phyloP scores from a whole-genome alignment of 2,888 invertebrate species.

The Teleiodes luculella region DNA sequence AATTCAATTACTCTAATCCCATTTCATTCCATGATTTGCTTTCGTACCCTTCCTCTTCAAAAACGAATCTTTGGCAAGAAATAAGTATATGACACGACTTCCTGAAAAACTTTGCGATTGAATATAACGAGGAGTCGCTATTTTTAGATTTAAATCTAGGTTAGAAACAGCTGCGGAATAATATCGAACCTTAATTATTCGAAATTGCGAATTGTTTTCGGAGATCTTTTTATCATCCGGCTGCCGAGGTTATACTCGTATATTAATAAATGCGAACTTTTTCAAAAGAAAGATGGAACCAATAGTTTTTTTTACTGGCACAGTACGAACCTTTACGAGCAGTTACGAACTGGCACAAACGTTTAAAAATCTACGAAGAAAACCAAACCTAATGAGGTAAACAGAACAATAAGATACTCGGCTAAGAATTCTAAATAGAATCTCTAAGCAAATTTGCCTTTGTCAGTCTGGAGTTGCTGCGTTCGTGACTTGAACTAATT shows the following conservation, averaged over 20 bases:
- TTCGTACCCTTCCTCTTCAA: no score
- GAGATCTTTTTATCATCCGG: background rate
- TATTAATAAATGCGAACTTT: background rate
- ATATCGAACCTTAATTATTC: background rate
- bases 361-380: no score
- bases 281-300: no score
- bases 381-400: no score
- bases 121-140: background rate
- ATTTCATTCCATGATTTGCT: no score
- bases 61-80: no score
- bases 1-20: no score
- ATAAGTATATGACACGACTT: no score
- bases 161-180: background rate
- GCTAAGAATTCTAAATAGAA: background rate
- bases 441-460: background rate
- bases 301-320: no score
- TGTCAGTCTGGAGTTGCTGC: background rate
- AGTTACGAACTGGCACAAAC: no score
- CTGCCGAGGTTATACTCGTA: background rate
- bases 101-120: background rate
- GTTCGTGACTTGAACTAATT: slow-evolving; percentile 2
- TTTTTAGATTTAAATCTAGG: background rate
- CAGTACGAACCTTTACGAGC: no score
- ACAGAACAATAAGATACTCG: no score
- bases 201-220: background rate